Base-by-base conservation (phyloP, 2,888 invertebrate species). In the Mylabris sibirica region DNA sequence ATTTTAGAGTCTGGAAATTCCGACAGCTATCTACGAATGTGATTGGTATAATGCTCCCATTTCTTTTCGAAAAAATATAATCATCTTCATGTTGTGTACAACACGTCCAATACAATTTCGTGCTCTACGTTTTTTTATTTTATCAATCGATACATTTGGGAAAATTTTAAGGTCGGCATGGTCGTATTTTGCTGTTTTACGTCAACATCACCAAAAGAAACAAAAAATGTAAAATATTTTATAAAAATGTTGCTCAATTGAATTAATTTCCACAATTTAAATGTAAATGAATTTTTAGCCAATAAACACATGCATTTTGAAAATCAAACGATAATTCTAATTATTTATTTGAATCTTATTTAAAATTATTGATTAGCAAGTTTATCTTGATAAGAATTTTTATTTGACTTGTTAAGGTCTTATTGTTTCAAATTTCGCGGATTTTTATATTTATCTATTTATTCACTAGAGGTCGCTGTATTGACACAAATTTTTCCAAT, bases 121-220 rank as follows among this genome's bases (percentile, higher is more conserved):
- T 20, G 49, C 49, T 8, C 4, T 49, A 11, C 49, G 49, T 9
- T 49, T 49, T 20, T 49, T 49, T 11, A 20, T 49, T 6, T 11
- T 49, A 1, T 49, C 49, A 2, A 20, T 49, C 20, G 49, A 49
- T 9, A 49, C 49, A 20, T 49, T 22, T 49, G 8, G 9, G 20
- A 49, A 5, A 20, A 49, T 49, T 22, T 20, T 49, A 2, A 6
- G 49, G n/a, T 49, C 49, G 11, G 17, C 49, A 20, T 49, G 49
- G 49, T 49, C 49, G 20, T 49, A 49, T 11, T 49, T 49, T 49
- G 17, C 49, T 22, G 49, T 49, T 20, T 49, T 49, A 20, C 49
- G 49, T 22, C 49, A 20, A 49, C 49, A 49, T n/a, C 4, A 17
- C 6, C 44, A 44, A 38, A 38, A 38, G 12, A 6, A 17, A 44